Evolutionary conservation across 2,888 invertebrate species (phyloP), one percentile per base, ranked within the genome.

Genomic region (Halocaridina rubra): DNA sequence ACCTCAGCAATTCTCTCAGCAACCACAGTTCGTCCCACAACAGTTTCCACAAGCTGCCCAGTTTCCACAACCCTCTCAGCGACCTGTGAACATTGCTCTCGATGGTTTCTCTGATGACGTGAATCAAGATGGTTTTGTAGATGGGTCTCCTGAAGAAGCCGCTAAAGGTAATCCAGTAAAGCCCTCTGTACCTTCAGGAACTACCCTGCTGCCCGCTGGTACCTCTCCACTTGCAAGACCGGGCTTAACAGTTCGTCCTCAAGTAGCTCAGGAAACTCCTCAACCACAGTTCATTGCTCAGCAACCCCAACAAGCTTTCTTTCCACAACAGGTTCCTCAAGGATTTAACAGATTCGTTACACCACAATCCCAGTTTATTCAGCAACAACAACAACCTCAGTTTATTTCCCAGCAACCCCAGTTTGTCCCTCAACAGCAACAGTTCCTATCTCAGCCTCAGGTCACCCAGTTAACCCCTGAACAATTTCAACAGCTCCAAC

Each of bases 21-120:
- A 69, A 67, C 80, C 27, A 30, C 57, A 22, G 69, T 87, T 7
- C 86, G 88, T n/a, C 79, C 88, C 4, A 75, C 29, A 29, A 22
- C n/a, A 19, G 19, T 33, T 29, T 29, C 32, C 78, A 39, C 64
- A 39, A 76, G 81, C 61, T 64, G 80, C 27, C 33, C 39, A 22
- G 64, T 87, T 8, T 86, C 89, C 27, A 78, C 89, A 71, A 33
- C n/a, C 76, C 3, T 79, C 53, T 69, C 82, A n/a, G 85, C 88
- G n/a, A 76, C 87, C 57, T 53, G 78, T 76, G 10, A 76, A 85
- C 57, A 16, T 46, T 19, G 39, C 22, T 3, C 67, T 84, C 13
- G 69, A 67, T n/a, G 85, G 85, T 13, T 85, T 80, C 76, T 80
- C 80, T 16, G 80, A 80, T 16, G 80, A 85, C 32, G 39, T n/a